Conservation (phyloP, 92 coral and sea anemone species). For the Hydrozoanthus gracilis region DNA sequence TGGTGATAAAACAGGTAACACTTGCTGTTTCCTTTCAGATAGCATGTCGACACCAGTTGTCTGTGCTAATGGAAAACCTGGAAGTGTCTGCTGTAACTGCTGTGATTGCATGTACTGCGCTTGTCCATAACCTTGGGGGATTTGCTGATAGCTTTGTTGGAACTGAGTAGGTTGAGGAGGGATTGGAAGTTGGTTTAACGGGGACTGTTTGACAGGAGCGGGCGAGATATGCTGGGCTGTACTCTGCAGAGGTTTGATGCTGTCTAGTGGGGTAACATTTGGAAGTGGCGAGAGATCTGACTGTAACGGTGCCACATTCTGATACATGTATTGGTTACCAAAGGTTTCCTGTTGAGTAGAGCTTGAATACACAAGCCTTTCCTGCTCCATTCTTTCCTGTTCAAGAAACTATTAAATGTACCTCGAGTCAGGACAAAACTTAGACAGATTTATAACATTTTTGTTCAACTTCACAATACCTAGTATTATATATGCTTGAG, state of each 20-base stretch:
- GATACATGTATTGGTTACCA: constrained; percentile 42
- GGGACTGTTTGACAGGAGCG: constrained; percentile 16
- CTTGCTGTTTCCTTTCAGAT: neutral
- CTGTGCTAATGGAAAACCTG: neutral
- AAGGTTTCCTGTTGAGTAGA: constrained; percentile 7
- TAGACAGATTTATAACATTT: no score
- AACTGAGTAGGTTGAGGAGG: neutral
- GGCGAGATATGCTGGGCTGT: neutral
- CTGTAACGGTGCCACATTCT: constrained; percentile 11
- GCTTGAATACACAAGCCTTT: constrained; percentile 18
- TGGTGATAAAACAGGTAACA: neutral
- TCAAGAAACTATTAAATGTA: constrained; percentile 30
- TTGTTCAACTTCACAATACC: no score
- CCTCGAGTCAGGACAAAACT: neutral
- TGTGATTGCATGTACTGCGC: constrained; percentile 6
- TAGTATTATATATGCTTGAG: no score
- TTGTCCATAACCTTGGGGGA: constrained; percentile 12
- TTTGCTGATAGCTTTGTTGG: neutral
- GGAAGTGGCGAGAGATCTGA: neutral
- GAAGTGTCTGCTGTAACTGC: neutral
- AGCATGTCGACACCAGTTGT: neutral
- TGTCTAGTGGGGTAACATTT: neutral
- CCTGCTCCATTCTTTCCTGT: constrained; percentile 34
- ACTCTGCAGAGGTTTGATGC: neutral
- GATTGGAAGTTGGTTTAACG: constrained; percentile 16